Evolutionary conservation across 2,113 vertebrate species (phyloP), one percentile per base, ranked within the genome.

Genomic region (Gopherus evgoodei): DNA sequence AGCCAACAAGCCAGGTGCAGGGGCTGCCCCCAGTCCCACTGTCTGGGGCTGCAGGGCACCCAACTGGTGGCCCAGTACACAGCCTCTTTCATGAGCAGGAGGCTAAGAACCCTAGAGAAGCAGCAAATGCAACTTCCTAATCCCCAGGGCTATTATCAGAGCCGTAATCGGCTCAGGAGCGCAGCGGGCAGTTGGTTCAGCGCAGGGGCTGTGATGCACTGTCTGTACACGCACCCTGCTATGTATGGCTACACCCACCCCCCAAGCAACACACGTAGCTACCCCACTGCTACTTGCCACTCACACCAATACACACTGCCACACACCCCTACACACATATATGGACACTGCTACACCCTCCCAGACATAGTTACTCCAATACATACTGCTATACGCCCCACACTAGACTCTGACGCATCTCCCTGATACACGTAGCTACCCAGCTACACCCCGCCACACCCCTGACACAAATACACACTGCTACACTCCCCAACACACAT

Each of bases 91-190:
- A 95, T 91, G 93, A 95, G 56, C 82, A 93, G 91, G 86, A 90
- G 92, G 97, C 95, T 93, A 91, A 97, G 88, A 56, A 80, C 91
- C 11, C 4, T 82, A 62, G 47, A 93, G 96, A 79, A 52, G 80
- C 90, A 90, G 94, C 35, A 53, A 88, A 83, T 72, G 24, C 95
- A 92, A 97, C 93, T 88, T 88, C 56, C 86, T 98, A 98, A 98
- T 98, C 98, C 96, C 78, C 87, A 8, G 91, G 65, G 96, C 98
- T 98, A 98, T 98, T 98, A 98, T 98, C 98, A 98, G 98, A 93
- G 90, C 95, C 93, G 91, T 98, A 98, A 98, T 98, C 97, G 94
- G 98, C 97, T 98, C 97, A 98, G 96, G 62, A 81, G 11, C 3
- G 93, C 94, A 87, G 92, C 83, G 6, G 52, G 90, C 90, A 93